Conservation (phyloP, 2,797 vertebrate genomes). For the Bryconaethiops microstoma region DNA sequence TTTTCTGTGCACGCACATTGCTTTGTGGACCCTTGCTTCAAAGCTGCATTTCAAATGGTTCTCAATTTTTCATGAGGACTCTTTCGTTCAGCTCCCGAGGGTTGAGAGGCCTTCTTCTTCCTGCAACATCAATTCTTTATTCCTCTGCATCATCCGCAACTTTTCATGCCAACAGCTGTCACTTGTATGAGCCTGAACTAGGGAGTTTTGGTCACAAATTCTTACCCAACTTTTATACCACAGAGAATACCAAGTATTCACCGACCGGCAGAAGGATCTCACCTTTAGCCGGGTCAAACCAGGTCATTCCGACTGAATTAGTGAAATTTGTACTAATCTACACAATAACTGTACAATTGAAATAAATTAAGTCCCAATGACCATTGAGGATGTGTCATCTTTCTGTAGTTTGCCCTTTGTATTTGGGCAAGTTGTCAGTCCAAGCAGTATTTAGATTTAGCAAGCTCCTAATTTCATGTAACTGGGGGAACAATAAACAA, state of each 20-base stretch:
- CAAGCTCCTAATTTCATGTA: background rate
- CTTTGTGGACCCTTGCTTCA: slow-evolving; percentile 51
- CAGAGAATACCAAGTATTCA: background rate
- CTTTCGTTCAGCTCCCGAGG: slow-evolving; percentile 68
- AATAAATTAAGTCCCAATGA: background rate
- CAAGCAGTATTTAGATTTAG: background rate
- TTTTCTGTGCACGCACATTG: slow-evolving; percentile 61
- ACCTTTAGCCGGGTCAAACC: background rate
- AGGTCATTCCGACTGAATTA: background rate
- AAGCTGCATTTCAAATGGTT: slow-evolving; percentile 35
- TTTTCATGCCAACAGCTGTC: slow-evolving; percentile 62
- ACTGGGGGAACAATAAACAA: no score
- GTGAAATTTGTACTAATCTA: background rate
- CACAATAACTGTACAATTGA: background rate
- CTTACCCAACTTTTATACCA: background rate
- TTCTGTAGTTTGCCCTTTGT: background rate
- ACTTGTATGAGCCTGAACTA: slow-evolving; percentile 60
- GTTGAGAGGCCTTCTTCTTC: slow-evolving; percentile 61
- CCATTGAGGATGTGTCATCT: background rate
- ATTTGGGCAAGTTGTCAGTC: background rate
- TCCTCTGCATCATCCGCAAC: slow-evolving; percentile 60
- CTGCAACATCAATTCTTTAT: slow-evolving; percentile 76
- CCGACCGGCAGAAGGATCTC: background rate
- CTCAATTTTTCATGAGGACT: slow-evolving; percentile 78
- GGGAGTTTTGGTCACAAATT: background rate